A percentile compares a stretch with the other conserved stretches of the same genome.
Conservation (phyloP, 2,797 vertebrate genomes). For the Coranthus polyacanthus region DNA sequence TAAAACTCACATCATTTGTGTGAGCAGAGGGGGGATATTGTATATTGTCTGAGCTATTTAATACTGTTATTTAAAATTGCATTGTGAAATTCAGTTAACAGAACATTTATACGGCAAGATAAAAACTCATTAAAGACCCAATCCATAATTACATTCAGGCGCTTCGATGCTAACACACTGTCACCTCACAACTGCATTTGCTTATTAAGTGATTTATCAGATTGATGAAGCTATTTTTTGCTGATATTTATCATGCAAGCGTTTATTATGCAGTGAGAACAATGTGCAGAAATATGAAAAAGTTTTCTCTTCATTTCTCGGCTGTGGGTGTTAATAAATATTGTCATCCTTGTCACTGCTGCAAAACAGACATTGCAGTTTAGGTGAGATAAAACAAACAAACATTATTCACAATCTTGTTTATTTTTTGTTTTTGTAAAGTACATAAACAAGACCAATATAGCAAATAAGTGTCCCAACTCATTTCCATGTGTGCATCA, state of each 20-base stretch:
- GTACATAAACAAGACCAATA: background rate
- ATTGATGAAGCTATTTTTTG: slow-evolving; percentile 28
- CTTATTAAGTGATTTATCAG: slow-evolving; percentile 36
- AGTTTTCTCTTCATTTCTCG: slow-evolving; percentile 2
- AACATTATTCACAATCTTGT: background rate
- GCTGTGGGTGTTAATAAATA: background rate
- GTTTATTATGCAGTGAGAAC: slow-evolving; percentile 8
- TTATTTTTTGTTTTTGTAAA: background rate
- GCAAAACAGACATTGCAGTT: background rate
- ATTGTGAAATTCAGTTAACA: background rate
- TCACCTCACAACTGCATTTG: slow-evolving; percentile 21
- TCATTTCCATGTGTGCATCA: background rate
- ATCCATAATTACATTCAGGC: slow-evolving; percentile 43
- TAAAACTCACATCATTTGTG: slow-evolving; percentile 1
- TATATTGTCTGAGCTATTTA: background rate
- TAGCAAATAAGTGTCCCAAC: background rate
- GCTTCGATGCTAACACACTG: slow-evolving; percentile 9
- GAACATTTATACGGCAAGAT: slow-evolving; percentile 24
- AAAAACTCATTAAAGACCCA: slow-evolving; percentile 43
- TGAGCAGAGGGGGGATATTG: no score
- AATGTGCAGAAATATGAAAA: background rate
- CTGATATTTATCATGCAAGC: slow-evolving; percentile 15
- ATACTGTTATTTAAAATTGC: slow-evolving; percentile 34
- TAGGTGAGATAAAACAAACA: background rate
- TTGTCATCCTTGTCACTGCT: background rate